Base-by-base conservation (phyloP, 2,113 vertebrate genomes). In the Xenus cinereus region DNA sequence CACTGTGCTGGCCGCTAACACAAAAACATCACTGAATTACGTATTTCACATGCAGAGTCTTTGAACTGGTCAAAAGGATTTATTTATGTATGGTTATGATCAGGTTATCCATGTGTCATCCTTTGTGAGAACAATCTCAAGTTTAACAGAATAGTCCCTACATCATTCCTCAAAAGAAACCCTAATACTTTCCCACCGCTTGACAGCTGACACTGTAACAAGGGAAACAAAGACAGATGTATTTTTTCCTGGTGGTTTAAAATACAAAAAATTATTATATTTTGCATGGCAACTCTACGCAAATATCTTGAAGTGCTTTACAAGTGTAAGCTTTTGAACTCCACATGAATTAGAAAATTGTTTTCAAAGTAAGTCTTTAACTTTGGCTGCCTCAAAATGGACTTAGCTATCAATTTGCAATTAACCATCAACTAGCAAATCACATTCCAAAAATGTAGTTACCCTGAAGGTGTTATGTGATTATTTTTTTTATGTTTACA, bases 1-100 rank as follows among this genome's bases (percentile, higher is more conserved):
- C 5, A 17, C 18, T 64, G 37, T 12, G 62, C 27, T 64, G 62
- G 37, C 62, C 8, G 4, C 39, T 64, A 41, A 64, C 30, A 64
- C 27, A 8, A 64, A 27, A 37, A 41, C 12, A 41, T 93, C 88
- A 68, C 11, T 76, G 33, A 67, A 95, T 45, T 95, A 97, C 78
- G 27, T 73, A 90, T 93, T 96, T 94, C 87, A 88, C 45, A 90
- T 88, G n/a, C 69, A 64, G 9, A 89, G 27, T 27, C 68, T 97
- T 96, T 94, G 76, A 93, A 91, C 46, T 80, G 64, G 54, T 95
- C 79, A 94, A 93, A 96, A 92, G 53, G 48, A 64, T 85, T 96
- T 87, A 89, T 64, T 93, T 87, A 73, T 21, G 67, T 66, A 68
- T 45, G 39, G 64, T 81, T 74, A 95, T 80, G 60, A 33, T 74